Conservation (phyloP, 2,888 invertebrate genomes). For the Opisthograptis luteolata region DNA sequence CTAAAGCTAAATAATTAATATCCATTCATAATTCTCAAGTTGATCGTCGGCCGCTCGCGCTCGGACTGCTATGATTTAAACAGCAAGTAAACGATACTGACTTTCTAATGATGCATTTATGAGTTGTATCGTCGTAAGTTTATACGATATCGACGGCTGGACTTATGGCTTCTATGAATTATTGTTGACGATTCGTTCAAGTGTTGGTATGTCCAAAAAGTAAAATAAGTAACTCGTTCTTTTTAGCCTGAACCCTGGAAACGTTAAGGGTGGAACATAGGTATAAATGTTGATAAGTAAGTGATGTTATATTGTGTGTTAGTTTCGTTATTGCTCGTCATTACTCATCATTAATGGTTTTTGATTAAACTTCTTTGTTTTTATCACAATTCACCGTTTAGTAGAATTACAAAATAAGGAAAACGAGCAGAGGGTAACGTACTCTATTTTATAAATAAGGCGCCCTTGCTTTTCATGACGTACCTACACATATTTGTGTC, state of each 20-base stretch:
- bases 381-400: not conserved
- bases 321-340: too few relatives aligned
- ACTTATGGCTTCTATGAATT: slow-evolving; percentile 43
- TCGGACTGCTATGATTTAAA: slow-evolving; percentile 55
- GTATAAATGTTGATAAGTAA: too few relatives aligned
- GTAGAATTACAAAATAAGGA: not conserved
- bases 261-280: not conserved
- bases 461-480: too few relatives aligned
- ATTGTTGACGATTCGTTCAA: slow-evolving; percentile 20
- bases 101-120: slow-evolving; percentile 57
- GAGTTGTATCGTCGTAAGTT: slow-evolving; percentile 54
- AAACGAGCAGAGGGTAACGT: too few relatives aligned
- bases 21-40: slow-evolving; percentile 24
- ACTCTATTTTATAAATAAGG: too few relatives aligned
- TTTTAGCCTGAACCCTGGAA: not conserved
- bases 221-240: not conserved
- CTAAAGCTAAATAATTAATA: slow-evolving; percentile 18
- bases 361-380: not conserved
- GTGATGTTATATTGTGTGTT: too few relatives aligned
- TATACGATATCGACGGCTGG: slow-evolving; percentile 55
- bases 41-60: slow-evolving; percentile 18
- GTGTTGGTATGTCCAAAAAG: too few relatives aligned
- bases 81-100: slow-evolving; percentile 53
- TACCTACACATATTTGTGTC: too few relatives aligned
- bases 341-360: not conserved